A percentile compares a stretch with the other conserved stretches of the same genome.
Conservation (phyloP, 35 echinoderm and acorn worm genomes). For the Apostichopus californicus region DNA sequence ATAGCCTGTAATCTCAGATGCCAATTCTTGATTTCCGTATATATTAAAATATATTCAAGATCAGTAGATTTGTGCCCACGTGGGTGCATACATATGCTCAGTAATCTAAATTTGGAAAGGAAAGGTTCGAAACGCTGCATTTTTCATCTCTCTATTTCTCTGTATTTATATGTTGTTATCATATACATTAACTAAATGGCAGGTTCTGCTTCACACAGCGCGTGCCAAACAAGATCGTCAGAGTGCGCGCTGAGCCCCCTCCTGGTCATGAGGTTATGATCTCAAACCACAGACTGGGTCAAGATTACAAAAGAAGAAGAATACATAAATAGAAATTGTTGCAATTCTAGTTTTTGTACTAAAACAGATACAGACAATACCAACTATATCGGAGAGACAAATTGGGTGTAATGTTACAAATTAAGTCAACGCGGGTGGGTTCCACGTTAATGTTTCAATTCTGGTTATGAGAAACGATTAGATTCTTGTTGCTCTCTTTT, state of each 20-base stretch:
- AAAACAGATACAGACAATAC: constrained; percentile 27
- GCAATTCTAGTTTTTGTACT: background rate
- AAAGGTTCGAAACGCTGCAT: too few relatives aligned
- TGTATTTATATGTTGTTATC: too few relatives aligned
- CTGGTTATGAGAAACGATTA: constrained; percentile 32
- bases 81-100: too few relatives aligned
- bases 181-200: too few relatives aligned
- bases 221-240: background rate
- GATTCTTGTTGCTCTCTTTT: background rate
- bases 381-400: background rate
- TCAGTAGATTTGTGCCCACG: too few relatives aligned
- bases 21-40: too few relatives aligned
- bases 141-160: too few relatives aligned
- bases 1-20: too few relatives aligned
- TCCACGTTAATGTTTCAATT: constrained; percentile 22
- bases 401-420: constrained; percentile 23
- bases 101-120: too few relatives aligned
- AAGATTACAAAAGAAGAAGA: background rate
- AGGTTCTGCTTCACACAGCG: background rate
- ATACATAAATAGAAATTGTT: constrained; percentile 33
- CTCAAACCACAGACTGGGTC: constrained; percentile 11
- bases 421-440: constrained; percentile 44
- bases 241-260: background rate
- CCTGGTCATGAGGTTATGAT: constrained; percentile 23
- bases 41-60: too few relatives aligned